Base-by-base conservation (phyloP, 2,888 invertebrate genomes). In the Eilema caniola region DNA sequence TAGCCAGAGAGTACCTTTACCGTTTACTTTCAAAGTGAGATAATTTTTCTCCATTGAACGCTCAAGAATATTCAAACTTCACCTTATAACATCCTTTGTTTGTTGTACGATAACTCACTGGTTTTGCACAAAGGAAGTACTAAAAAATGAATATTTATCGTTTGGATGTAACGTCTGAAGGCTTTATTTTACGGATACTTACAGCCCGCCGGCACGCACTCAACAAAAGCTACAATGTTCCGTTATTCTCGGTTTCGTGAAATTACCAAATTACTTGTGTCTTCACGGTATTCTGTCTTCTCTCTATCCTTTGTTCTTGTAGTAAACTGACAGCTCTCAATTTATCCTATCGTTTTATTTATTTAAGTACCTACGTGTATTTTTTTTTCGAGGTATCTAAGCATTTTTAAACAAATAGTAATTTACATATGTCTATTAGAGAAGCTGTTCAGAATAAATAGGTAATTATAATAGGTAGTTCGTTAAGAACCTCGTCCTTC, bases 101-200 rank as follows among this genome's bases (percentile, higher is more conserved):
- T 28, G 25, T 31, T 25, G 20, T 70, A 63, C 59, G 53, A 76
- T 69, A 69, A 66, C 33, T 59, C 56, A 53, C 37, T 71, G 37
- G 20, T 56, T 62, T 57, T 23, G 23, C 31, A 16, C 65, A 33
- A 23, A 14, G 60, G 69, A 67, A 70, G 71, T 71, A 75, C 72
- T 56, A 66, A 69, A 70, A 71, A 77, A 73, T 71, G 31, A 77
- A 79, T 79, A 77, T 79, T 79, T 79, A 77, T 79, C 23, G 60
- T 56, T 33, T 53, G 41, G 59, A 57, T 47, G 28, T 60, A 72
- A 66, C 24, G 62, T 11, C 53, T 65, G 71, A 71, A 64, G 71
- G 69, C 41, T 71, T 66, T 70, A 69, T 69, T 63, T 75, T 67
- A 33, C 23, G 31, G 41, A 67, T 67, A 53, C 59, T 76, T 77